A percentile compares a stretch with the other conserved stretches of the same genome.
Evolutionary conservation across 2,797 vertebrate species (phyloP).

Genomic region (Periparus ater): DNA sequence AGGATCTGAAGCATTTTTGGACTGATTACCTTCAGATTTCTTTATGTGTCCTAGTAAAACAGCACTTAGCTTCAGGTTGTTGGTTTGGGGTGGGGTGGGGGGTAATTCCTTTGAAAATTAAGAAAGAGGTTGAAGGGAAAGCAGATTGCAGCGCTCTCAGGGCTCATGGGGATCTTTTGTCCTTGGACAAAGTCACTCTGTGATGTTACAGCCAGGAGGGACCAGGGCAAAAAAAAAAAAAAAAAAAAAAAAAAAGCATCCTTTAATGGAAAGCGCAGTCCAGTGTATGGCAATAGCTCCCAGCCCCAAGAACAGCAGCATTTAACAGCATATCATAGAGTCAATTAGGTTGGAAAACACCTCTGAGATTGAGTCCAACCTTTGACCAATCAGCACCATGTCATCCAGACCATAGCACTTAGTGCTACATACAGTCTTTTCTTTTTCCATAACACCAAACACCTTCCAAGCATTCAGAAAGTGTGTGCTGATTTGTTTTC

Average conservation of each 20-base stretch:
- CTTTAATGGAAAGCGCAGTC: constrained; percentile 11
- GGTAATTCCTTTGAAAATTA: constrained; percentile 17
- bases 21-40: background rate
- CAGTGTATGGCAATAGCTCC: background rate
- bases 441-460: background rate
- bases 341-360: background rate
- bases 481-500: background rate
- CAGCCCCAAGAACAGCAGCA: background rate
- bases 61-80: background rate
- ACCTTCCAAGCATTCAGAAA: background rate
- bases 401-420: background rate
- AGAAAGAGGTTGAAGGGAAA: constrained; percentile 3
- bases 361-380: background rate
- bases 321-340: background rate
- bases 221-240: background rate
- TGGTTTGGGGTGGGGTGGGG: background rate
- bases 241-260: background rate
- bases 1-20: background rate
- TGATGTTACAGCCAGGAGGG: constrained; percentile 33
- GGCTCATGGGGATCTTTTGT: constrained; percentile 50
- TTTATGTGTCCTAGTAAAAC: background rate
- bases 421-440: background rate
- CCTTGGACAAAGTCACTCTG: constrained; percentile 56
- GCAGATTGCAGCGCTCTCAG: background rate
- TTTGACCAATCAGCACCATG: background rate